Conservation (phyloP, 35 echinoderm and acorn worm species). For the Apostichopus californicus region DNA sequence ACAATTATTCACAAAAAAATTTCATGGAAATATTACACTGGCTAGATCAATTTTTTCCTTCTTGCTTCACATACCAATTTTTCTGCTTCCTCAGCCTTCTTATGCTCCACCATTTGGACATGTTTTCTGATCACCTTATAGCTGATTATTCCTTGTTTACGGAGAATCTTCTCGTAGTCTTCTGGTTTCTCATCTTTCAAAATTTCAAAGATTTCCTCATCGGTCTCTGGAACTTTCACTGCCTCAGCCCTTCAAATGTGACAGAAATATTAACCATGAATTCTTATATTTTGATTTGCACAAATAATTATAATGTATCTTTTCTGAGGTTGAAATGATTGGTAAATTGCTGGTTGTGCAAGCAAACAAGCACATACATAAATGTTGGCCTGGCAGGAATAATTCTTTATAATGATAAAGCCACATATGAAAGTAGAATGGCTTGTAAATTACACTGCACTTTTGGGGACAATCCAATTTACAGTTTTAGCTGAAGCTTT, state of each 20-base stretch:
- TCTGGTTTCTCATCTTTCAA: slow-evolving; percentile 73
- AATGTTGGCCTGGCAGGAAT: no score
- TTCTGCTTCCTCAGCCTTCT: slow-evolving; percentile 64
- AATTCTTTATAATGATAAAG: no score
- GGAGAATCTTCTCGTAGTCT: slow-evolving; percentile 69
- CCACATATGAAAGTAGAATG: no score
- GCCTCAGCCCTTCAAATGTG: slow-evolving; percentile 25
- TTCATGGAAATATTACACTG: background rate
- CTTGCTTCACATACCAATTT: slow-evolving; percentile 20
- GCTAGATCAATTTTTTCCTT: background rate
- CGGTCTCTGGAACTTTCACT: slow-evolving; percentile 40
- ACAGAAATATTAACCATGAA: no score
- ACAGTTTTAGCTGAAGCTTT: no score
- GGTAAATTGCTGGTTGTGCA: no score
- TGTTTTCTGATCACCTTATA: slow-evolving; percentile 66
- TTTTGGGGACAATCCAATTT: no score
- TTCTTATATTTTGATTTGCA: no score
- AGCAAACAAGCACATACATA: no score
- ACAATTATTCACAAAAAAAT: background rate
- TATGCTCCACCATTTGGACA: slow-evolving; percentile 56
- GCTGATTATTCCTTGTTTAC: slow-evolving; percentile 56
- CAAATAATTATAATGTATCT: no score
- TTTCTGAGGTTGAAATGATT: no score
- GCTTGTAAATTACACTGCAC: no score
- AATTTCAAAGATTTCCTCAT: slow-evolving; percentile 69